Evolutionary conservation across 2,113 vertebrate genomes (phyloP).

Genomic region (Pedionomus torquatus): DNA sequence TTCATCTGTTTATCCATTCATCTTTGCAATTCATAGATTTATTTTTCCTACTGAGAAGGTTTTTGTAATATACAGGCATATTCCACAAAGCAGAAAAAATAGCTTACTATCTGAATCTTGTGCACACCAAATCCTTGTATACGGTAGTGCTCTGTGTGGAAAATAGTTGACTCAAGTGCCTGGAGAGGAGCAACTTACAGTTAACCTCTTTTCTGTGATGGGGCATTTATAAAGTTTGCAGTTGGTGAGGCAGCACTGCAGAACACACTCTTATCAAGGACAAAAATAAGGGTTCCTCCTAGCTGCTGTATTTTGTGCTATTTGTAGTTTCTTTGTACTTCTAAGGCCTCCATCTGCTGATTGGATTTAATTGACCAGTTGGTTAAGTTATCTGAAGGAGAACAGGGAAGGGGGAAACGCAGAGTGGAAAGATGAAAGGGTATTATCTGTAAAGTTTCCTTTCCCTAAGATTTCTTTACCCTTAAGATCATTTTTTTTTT

Average conservation of each 20-base stretch:
- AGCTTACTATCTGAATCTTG: neutral
- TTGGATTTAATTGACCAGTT: neutral
- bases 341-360: neutral
- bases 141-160: neutral
- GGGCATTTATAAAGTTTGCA: neutral
- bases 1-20: neutral
- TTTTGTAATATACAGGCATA: neutral
- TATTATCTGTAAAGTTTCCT: neutral
- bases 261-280: neutral
- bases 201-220: neutral
- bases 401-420: neutral
- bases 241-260: neutral
- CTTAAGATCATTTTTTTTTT: neutral
- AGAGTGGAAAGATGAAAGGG: neutral
- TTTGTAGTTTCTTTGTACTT: neutral
- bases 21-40: neutral
- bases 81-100: neutral
- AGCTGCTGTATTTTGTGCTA: neutral
- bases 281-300: neutral
- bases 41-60: neutral
- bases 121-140: neutral
- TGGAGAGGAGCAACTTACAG: neutral
- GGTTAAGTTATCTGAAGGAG: neutral
- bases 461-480: neutral
- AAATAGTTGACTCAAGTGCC: neutral